Evolutionary conservation across 2,888 invertebrate species (phyloP).

Genomic region (Harpalus rufipes): DNA sequence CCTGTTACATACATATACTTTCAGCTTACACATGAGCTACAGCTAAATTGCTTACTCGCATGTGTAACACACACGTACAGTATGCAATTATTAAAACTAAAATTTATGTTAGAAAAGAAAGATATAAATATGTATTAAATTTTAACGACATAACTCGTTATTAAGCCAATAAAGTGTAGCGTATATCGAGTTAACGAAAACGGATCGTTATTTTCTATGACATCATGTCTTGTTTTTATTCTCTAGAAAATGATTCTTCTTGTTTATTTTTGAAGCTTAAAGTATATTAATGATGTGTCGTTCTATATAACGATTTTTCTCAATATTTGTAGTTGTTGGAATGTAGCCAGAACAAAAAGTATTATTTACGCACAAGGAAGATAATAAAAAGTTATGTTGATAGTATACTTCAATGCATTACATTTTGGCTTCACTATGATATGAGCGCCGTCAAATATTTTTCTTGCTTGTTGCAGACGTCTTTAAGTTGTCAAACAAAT

Average conservation of each 20-base stretch:
- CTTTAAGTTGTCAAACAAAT: constrained; percentile 13
- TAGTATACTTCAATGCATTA: constrained; percentile 1
- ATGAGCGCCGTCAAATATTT: constrained; percentile 7
- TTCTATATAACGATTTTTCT: constrained; percentile 24
- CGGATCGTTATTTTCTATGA: not conserved
- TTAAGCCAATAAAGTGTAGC: not conserved
- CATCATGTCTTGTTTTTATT: constrained; percentile 21
- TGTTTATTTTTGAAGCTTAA: constrained; percentile 39
- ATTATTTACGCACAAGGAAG: constrained; percentile 31
- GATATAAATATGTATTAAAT: not conserved
- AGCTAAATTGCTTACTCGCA: constrained; percentile 1
- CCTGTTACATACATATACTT: not conserved
- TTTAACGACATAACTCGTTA: not conserved
- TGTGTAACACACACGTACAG: not conserved
- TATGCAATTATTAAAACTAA: not conserved
- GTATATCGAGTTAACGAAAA: constrained; percentile 10
- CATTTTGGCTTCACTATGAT: not conserved
- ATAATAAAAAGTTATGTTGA: constrained; percentile 34
- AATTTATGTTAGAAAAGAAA: not conserved
- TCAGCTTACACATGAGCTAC: not conserved
- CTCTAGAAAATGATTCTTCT: not conserved
- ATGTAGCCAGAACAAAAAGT: constrained; percentile 24
- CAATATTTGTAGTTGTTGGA: constrained; percentile 32
- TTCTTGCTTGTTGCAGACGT: not conserved
- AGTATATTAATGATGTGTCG: constrained; percentile 25